Evolutionary conservation across 2,797 vertebrate genomes (phyloP).

Genomic region (Karalla daura): DNA sequence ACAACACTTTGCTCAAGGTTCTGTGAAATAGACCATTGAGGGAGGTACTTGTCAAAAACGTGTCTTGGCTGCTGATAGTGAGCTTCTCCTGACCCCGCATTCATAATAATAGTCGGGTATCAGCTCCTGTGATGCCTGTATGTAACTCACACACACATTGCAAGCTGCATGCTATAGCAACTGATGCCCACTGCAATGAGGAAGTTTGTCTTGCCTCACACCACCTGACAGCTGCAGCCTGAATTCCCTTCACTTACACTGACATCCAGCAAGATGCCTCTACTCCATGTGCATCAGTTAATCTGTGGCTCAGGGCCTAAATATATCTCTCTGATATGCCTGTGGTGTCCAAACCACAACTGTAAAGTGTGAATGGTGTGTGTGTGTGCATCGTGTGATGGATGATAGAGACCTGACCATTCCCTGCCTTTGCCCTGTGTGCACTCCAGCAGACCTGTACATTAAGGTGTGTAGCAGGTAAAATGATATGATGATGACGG

Average conservation of each 20-base stretch:
- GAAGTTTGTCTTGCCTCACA: background rate
- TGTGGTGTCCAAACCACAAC: too few relatives aligned
- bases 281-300: background rate
- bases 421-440: too few relatives aligned
- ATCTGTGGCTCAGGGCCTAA: too few relatives aligned
- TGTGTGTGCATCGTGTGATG: too few relatives aligned
- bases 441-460: too few relatives aligned
- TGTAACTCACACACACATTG: constrained; percentile 32
- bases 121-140: constrained; percentile 12
- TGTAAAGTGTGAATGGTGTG: too few relatives aligned
- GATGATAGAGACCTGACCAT: too few relatives aligned
- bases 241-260: background rate
- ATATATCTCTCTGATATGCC: too few relatives aligned
- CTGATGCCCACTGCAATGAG: constrained; percentile 14
- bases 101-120: constrained; percentile 8
- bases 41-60: constrained; percentile 39
- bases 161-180: constrained; percentile 10
- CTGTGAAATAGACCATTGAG: constrained; percentile 44
- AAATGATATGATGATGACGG: too few relatives aligned
- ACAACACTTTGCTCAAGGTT: constrained; percentile 54
- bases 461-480: too few relatives aligned
- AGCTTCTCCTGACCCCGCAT: constrained; percentile 18
- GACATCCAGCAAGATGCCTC: background rate
- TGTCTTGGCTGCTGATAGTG: constrained; percentile 18
- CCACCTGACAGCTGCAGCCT: constrained; percentile 10